phyloP scores from a whole-genome alignment of 2,113 vertebrate genomes.

The Oxyura jamaicensis region DNA sequence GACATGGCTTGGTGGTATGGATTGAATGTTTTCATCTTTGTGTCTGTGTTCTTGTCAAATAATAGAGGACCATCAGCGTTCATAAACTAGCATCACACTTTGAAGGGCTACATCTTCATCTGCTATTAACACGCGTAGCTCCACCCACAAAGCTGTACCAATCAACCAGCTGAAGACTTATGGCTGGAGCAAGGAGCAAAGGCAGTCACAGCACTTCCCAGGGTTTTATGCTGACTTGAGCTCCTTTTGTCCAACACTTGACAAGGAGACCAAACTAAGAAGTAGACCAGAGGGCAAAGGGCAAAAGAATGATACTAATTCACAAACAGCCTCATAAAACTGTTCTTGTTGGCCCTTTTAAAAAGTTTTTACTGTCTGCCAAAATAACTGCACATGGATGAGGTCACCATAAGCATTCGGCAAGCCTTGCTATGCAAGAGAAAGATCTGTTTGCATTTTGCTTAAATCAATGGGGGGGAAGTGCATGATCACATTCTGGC shows the following conservation, averaged over 20 bases:
- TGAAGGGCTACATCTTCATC: neutral
- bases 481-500: neutral
- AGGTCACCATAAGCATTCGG: conserved; percentile 8
- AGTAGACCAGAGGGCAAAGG: conserved; percentile 14
- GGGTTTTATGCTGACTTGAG: conserved; percentile 1
- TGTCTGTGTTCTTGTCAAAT: neutral
- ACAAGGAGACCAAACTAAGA: neutral
- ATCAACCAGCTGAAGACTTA: neutral
- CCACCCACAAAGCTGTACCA: neutral
- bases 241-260: neutral
- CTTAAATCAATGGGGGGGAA: neutral
- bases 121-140: neutral
- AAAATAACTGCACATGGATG: conserved; percentile 21
- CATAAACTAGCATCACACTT: neutral
- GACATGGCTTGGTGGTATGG: no score
- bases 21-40: neutral
- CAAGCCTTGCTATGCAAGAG: neutral
- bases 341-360: conserved; percentile 21
- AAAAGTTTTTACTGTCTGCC: conserved; percentile 26
- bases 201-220: neutral
- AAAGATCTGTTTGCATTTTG: neutral
- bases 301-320: conserved; percentile 29
- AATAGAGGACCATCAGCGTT: neutral
- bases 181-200: neutral
- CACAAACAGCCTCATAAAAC: conserved; percentile 34